Conservation (phyloP, 2,888 invertebrate species). For the Drosophila hamatofila region DNA sequence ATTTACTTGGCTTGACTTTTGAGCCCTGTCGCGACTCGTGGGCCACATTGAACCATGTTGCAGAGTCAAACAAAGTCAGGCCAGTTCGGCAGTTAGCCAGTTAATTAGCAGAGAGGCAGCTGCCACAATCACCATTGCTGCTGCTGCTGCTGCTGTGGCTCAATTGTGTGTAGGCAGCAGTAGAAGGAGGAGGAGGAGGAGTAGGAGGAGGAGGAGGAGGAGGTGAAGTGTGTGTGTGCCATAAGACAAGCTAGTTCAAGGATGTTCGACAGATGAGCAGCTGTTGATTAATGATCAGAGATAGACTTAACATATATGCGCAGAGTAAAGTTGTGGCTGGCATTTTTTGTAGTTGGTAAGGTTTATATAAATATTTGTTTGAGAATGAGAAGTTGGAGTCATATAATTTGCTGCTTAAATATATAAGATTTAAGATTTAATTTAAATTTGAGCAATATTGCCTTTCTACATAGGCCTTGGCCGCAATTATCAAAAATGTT, state of each 20-base stretch:
- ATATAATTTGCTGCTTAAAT: background rate
- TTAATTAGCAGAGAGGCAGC: slow-evolving; percentile 66
- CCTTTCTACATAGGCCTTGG: no score
- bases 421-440: no score
- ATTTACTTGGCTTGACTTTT: slow-evolving; percentile 57
- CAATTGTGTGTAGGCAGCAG: slow-evolving; percentile 57
- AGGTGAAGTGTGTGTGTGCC: slow-evolving; percentile 12
- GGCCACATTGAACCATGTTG: slow-evolving; percentile 57
- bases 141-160: background rate
- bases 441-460: no score
- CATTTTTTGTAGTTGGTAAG: no score
- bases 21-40: slow-evolving; percentile 56
- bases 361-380: background rate
- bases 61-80: slow-evolving; percentile 62
- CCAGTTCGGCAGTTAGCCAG: slow-evolving; percentile 66
- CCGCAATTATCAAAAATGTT: no score
- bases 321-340: background rate
- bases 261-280: slow-evolving; percentile 39
- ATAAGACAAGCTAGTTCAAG: slow-evolving; percentile 44
- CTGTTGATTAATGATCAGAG: background rate
- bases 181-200: no score
- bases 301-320: no score
- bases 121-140: slow-evolving; percentile 1
- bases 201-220: slow-evolving; percentile 9
- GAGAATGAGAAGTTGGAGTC: background rate